Base-by-base conservation (phyloP, 2,113 vertebrate genomes). In the Octodon degus region DNA sequence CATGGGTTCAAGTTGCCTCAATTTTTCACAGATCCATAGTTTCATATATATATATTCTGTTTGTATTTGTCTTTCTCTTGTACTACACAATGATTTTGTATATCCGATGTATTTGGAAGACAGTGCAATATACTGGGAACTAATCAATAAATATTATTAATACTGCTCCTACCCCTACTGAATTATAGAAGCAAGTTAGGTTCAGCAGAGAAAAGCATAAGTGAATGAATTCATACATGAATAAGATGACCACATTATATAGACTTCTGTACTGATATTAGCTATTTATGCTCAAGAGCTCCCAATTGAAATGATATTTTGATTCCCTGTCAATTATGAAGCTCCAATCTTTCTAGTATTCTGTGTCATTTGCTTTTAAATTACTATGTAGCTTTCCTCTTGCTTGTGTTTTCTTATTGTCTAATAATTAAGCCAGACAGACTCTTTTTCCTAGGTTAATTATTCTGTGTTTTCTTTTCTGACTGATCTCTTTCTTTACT, bases 371-470 rank as follows among this genome's bases (percentile, higher is more conserved):
- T 77, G 5, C 74, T 37, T 90, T 95, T 93, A 95, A 87, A 63
- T 85, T 86, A 60, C 32, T 37, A n/a, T 32, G 2, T 86, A 32
- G 10, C 20, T 37, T 6, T 91, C 11, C 5, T 25, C 14, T 85
- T 68, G 0, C 47, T 93, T 91, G 2, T 88, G n/a, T 62, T 95
- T 95, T 12, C 16, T 55, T 92, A 83, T 90, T 62, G 4, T 95
- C 53, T 92, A 77, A 92, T 82, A 95, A 82, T 92, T 94, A 92
- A 60, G 7, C 87, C 87, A 62, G 40, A 67, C 5, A 93, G 40
- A 93, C 92, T 83, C 19, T 10, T 47, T 87, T 96, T 87, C 25
- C 10, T 90, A 79, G 53, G 25, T 82, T 92, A 93, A 67, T 92
- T 92, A 82, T 24, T 84, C 25, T 10, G 13, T 32, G 80, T 86